These are phyloP conservation scores for Eubasilissa splendida DNA, from an alignment of 2,888 invertebrate species.

Conservation along the genomic window DNA sequence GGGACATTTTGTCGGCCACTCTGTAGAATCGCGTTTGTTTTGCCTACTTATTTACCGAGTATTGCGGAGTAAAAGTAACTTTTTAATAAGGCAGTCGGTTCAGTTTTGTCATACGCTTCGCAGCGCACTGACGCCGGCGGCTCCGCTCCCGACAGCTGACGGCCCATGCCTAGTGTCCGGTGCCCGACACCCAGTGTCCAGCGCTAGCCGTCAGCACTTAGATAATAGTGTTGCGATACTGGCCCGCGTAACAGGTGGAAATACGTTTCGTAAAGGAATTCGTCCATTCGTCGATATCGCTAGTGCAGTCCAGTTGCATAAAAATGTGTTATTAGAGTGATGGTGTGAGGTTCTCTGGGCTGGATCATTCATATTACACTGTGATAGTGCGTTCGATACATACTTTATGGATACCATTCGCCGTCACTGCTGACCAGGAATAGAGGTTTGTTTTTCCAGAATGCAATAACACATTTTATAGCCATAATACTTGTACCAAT, in stretches of 20 bases:
- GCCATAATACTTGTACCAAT: no score
- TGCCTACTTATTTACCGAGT: constrained; percentile 56
- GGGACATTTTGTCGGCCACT: neutral
- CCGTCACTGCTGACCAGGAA: neutral
- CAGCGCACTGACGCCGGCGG: constrained; percentile 49
- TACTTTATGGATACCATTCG: constrained; percentile 21
- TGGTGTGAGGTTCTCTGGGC: constrained; percentile 32
- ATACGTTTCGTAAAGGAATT: constrained; percentile 29
- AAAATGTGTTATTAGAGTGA: constrained; percentile 46
- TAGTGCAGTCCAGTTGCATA: constrained; percentile 40
- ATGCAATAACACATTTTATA: no score
- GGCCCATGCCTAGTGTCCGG: constrained; percentile 44
- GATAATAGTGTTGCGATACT: constrained; percentile 16
- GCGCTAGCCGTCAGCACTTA: neutral
- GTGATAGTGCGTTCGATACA: neutral
- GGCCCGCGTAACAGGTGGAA: constrained; percentile 41
- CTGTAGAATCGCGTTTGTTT: constrained; percentile 45
- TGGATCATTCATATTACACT: neutral
- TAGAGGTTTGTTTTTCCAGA: neutral
- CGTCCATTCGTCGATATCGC: constrained; percentile 25
- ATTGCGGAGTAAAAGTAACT: constrained; percentile 58
- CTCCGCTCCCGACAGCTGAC: constrained; percentile 36
- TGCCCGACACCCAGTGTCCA: neutral
- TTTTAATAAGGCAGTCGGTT: constrained; percentile 56
- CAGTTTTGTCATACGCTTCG: constrained; percentile 57